These are phyloP conservation scores for Dendrolimus punctatus DNA, from an alignment of 1,140 invertebrate species.

Conservation along the genomic window DNA sequence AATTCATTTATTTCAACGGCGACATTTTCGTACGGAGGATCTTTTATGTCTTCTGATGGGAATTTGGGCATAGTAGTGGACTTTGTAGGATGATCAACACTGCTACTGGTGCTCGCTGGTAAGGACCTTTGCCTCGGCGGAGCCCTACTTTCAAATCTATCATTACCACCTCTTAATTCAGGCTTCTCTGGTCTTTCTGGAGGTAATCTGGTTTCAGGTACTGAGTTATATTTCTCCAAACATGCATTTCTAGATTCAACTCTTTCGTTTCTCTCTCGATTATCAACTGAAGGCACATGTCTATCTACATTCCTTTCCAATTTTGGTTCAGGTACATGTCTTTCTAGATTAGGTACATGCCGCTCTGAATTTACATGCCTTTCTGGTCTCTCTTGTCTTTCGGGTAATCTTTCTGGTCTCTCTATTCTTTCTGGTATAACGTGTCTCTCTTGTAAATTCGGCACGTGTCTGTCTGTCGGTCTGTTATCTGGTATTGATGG, in stretches of 20 bases:
- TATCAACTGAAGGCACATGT: slow-evolving; percentile 8
- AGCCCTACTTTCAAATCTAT: slow-evolving; percentile 37
- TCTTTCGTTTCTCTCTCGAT: background rate
- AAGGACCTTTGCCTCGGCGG: slow-evolving; percentile 55
- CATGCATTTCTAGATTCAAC: too few relatives aligned
- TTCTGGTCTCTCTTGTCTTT: slow-evolving; percentile 13
- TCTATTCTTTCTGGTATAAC: slow-evolving; percentile 9
- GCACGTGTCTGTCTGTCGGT: slow-evolving; percentile 12
- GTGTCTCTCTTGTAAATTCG: slow-evolving; percentile 8
- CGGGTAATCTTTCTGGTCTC: slow-evolving; percentile 17
- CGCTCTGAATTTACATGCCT: slow-evolving; percentile 4
- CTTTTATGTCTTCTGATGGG: slow-evolving; percentile 50
- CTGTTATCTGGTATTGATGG: background rate
- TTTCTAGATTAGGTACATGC: slow-evolving; percentile 2
- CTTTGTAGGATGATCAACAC: slow-evolving; percentile 46
- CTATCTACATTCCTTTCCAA: slow-evolving; percentile 2
- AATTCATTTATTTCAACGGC: slow-evolving; percentile 52
- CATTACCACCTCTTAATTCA: slow-evolving; percentile 35
- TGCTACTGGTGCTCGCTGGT: slow-evolving; percentile 36
- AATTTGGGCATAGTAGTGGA: slow-evolving; percentile 63
- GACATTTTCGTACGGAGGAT: slow-evolving; percentile 65
- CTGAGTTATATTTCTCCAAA: too few relatives aligned
- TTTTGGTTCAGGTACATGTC: slow-evolving; percentile 5
- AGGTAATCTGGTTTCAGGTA: slow-evolving; percentile 15
- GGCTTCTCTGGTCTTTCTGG: slow-evolving; percentile 49